Base-by-base conservation (phyloP, 2,888 invertebrate species). In the Melitaea athalia region DNA sequence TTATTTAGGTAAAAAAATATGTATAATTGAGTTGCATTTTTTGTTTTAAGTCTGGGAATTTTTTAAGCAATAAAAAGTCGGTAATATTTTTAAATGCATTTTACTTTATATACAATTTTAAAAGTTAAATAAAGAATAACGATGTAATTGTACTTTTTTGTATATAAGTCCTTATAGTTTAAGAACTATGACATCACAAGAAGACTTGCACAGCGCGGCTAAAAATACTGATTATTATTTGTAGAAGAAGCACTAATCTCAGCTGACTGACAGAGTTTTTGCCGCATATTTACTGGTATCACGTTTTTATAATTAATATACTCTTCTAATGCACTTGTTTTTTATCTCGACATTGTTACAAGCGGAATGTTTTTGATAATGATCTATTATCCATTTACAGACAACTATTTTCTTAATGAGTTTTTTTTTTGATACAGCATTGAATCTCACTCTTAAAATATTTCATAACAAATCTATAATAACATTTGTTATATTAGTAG, bases 121-220 rank as follows among this genome's bases (percentile, higher is more conserved):
- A 33, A 33, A 33, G 45, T 45, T 12, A 45, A 5, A 10, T 45
- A 12, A 45, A 5, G 5, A 45, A 4, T 45, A 45, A 11, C 45
- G 11, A 45, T 45, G 5, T 45, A 45, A 45, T 45, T 45, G 11
- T 45, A 45, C 11, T 2, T 24, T 43, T 15, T 24, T 45, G 33
- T 52, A 15, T 10, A 60, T 33, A 14, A 15, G 5, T 59, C 59
- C 59, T 60, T 43, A 52, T 15, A 11, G 33, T 52, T 43, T 12
- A 11, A 15, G 52, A 43, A 43, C 17, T 15, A 38, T 62, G 50
- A 62, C 62, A 24, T 38, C 62, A 62, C 17, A 50, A 33, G 15
- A 53, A 55, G 68, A 50, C 55, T 74, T 74, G 71, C 75, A 72
- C 71, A 73, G 57, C 68, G 64, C 61, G 49, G 70, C 72, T 69